Base-by-base conservation (phyloP, 2,888 invertebrate genomes). In the Drosophila macrospina region DNA sequence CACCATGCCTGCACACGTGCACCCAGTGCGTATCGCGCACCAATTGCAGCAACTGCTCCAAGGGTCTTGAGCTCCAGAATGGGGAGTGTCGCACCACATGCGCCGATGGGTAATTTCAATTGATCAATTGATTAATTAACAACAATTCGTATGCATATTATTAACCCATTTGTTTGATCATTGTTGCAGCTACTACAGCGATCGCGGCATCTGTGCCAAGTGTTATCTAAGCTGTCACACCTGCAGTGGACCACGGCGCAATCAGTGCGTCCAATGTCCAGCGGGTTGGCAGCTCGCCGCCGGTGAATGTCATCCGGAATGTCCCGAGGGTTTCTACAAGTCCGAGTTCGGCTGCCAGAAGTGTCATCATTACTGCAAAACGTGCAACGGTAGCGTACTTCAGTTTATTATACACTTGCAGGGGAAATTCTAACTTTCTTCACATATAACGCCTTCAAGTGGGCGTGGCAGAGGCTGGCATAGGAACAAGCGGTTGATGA, bases 361-460 rank as follows among this genome's bases (percentile, higher is more conserved):
- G 91, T 98, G 98, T 92, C 97, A 97, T 93, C 96, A 96, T 91
- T 96, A 96, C 89, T 98, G 98, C 92, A 95, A 95, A 75, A 96
- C 96, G 81, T 98, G 98, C 91, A 95, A 95, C 90, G 97, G 97
- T 95, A 24, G 11, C 15, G 13, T 24, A 34, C 8, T 13, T 28
- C 28, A 26, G 26, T 26, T 26, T 6, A 28, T 28, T 7, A 28
- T 6, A 7, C 4, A 1, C 5, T 7, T 28, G 5, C n/a, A n/a
- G n/a, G n/a, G n/a, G n/a, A n/a, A n/a, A n/a, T n/a, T n/a, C n/a
- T 28, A 1, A 28, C 2, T 28, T 28, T 1, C 28, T 20, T 1
- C 20, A 20, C 20, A 20, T 20, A 20, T 20, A 20, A 20, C 20
- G 20, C 20, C 20, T 20, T 20, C 1, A 20, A 20, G 20, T 20